Evolutionary conservation across 2,888 invertebrate species (phyloP), one percentile per base, ranked within the genome.

Genomic region (Stenotaenia linearis): DNA sequence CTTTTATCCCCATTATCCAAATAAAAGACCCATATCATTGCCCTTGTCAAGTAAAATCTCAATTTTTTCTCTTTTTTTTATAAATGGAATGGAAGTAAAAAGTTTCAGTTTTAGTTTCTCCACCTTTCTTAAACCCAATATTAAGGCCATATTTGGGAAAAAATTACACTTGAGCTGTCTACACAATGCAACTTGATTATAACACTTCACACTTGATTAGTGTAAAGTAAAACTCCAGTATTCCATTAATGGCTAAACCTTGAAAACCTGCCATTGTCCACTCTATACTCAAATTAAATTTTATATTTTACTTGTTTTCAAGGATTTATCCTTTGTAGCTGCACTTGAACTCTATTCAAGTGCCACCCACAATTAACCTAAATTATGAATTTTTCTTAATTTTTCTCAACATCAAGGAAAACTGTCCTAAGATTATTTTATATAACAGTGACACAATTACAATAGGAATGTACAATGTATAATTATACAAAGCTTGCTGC

Each of bases 271-370:
- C 61, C 28, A 5, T 25, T 61, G 61, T 61, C 61, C 61, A 61
- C 61, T 61, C 61, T 25, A 25, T 15, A 2, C 61, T 25, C 61
- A 61, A 61, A 25, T 61, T 61, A 61, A 61, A 2, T 25, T 61
- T 61, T 15, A 25, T 25, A 25, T 10, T 61, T 61, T 12, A 61
- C 61, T 25, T 15, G 61, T 61, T 61, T 61, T 28, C 61, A 61
- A 61, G 61, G 61, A 7, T 45, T 45, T 45, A 4, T 45, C 12
- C 12, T 45, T 45, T 45, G 4, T 61, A 61, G 61, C 25, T 61
- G 61, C 61, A 61, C 61, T 61, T 61, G 61, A 61, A 61, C 61
- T 61, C 28, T 61, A 61, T 61, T 61, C 61, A 61, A 28, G 25
- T 25, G 45, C 61, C 61, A 25, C 61, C 61, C 25, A 25, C 28